phyloP scores from a whole-genome alignment of 2,113 vertebrate species.

The Arenaria interpres region DNA sequence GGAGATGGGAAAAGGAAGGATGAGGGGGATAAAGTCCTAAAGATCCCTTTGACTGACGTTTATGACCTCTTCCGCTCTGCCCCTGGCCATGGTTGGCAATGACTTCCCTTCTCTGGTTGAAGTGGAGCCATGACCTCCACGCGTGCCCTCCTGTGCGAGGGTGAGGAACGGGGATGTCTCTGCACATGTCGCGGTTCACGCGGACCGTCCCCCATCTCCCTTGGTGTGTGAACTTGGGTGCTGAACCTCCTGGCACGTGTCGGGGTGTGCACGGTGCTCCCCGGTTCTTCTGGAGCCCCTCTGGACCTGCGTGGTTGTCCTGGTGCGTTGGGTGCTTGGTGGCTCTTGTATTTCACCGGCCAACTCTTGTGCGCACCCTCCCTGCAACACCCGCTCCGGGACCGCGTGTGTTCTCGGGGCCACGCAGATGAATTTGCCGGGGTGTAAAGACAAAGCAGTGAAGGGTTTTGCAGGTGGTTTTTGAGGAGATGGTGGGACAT shows the following conservation, averaged over 20 bases:
- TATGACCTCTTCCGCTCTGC: neutral
- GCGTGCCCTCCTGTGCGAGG: neutral
- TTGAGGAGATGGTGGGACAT: neutral
- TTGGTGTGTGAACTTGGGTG: neutral
- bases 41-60: neutral
- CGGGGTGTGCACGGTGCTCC: accelerated
- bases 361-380: neutral
- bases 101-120: neutral
- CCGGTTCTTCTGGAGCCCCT: neutral
- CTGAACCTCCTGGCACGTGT: neutral
- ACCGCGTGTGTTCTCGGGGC: accelerated
- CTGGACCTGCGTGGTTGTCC: neutral
- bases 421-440: accelerated
- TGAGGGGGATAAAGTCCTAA: neutral
- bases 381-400: accelerated
- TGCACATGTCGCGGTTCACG: accelerated
- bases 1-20: neutral
- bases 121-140: neutral
- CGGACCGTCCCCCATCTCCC: neutral
- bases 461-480: neutral
- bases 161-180: neutral
- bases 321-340: neutral
- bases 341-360: neutral
- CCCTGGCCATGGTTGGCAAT: neutral
- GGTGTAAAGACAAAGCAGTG: neutral